A percentile compares a stretch with the other conserved stretches of the same genome.
These are phyloP conservation scores for Hartigia nigra DNA, from an alignment of 2,888 invertebrate species.

Conservation along the genomic window DNA sequence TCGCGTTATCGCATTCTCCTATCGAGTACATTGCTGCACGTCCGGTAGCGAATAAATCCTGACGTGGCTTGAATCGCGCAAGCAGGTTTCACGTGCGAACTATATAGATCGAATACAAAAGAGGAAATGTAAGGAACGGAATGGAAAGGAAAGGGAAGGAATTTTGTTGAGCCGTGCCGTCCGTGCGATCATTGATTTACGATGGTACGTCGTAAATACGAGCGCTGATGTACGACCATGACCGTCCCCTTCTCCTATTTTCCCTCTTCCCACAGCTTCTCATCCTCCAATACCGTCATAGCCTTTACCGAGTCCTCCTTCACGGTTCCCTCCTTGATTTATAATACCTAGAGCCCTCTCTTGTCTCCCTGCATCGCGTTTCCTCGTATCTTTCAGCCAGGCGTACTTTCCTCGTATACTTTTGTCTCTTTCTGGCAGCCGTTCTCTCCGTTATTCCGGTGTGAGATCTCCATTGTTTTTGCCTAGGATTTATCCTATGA, in stretches of 20 bases:
- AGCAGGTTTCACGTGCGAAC: not conserved
- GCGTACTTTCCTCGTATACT: not conserved
- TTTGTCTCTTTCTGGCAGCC: not conserved
- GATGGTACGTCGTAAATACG: slow-evolving; percentile 53
- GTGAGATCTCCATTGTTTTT: not conserved
- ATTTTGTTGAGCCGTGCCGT: slow-evolving; percentile 48
- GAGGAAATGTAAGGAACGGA: slow-evolving; percentile 31
- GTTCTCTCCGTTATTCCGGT: not conserved
- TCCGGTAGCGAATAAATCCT: not conserved
- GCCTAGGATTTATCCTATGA: not conserved
- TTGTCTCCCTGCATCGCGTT: slow-evolving; percentile 30
- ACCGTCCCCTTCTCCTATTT: slow-evolving; percentile 28
- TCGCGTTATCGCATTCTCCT: not conserved
- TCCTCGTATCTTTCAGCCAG: not conserved
- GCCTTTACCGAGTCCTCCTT: slow-evolving; percentile 28
- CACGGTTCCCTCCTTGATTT: slow-evolving; percentile 47
- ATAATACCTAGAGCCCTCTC: slow-evolving; percentile 42
- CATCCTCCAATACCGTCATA: slow-evolving; percentile 17
- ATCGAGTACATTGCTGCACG: not conserved
- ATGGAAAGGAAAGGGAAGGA: slow-evolving; percentile 42
- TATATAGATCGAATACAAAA: not conserved
- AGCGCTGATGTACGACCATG: slow-evolving; percentile 49
- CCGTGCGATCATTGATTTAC: slow-evolving; percentile 54
- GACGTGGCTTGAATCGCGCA: not conserved
- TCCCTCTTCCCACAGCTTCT: slow-evolving; percentile 15